phyloP scores from a whole-genome alignment of 1,140 invertebrate genomes.

The Homarus americanus region DNA sequence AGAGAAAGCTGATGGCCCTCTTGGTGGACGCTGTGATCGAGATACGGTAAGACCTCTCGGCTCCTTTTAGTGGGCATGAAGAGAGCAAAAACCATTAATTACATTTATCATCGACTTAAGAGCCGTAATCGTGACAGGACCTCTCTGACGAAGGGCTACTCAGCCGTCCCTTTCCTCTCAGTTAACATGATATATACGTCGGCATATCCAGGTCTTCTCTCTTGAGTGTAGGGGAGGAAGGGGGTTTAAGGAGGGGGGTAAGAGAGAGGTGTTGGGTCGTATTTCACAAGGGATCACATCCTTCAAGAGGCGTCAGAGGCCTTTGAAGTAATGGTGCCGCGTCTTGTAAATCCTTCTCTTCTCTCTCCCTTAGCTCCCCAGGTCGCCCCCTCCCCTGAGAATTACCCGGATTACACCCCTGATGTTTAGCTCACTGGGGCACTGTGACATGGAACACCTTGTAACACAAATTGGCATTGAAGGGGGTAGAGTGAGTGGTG shows the following conservation, averaged over 20 bases:
- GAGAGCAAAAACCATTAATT: constrained; percentile 15
- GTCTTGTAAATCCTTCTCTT: neutral
- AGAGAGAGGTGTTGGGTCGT: constrained; percentile 12
- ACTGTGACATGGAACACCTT: no score
- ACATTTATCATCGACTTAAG: constrained; percentile 11
- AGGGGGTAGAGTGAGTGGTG: no score
- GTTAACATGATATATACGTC: constrained; percentile 33
- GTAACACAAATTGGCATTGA: no score
- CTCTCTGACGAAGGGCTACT: constrained; percentile 3
- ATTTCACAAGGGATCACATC: constrained; percentile 25
- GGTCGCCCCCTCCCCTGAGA: no score
- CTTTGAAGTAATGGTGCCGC: neutral
- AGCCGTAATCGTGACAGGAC: neutral
- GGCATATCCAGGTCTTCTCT: neutral
- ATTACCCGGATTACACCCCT: no score
- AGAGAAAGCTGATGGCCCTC: no score
- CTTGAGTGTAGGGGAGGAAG: no score
- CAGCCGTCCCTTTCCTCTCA: neutral
- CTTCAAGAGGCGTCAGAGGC: neutral
- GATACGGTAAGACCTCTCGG: no score
- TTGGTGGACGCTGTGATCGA: no score
- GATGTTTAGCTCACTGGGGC: no score
- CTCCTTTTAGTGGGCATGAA: no score
- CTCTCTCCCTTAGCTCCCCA: no score
- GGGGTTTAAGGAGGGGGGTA: neutral